These are phyloP conservation scores for Spodoptera picta DNA, from an alignment of 2,888 invertebrate genomes.

Conservation along the genomic window DNA sequence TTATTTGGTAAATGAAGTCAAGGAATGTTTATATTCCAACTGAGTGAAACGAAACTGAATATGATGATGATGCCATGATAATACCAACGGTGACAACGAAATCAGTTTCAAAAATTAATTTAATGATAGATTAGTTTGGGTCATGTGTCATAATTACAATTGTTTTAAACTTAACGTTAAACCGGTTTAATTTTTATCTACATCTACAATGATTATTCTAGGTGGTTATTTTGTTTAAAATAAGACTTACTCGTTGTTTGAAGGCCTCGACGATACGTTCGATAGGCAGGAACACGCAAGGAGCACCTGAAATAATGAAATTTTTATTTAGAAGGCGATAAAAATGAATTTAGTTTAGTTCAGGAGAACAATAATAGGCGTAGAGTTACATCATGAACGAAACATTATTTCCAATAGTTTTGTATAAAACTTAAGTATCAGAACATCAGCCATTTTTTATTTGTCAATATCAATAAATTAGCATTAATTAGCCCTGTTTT, in stretches of 20 bases:
- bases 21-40: not conserved
- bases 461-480: not conserved
- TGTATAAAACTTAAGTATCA: too few relatives aligned
- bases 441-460: not conserved
- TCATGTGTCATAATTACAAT: constrained; percentile 6
- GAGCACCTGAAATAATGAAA: constrained; percentile 72
- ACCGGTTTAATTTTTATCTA: constrained; percentile 10
- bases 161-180: constrained; percentile 20
- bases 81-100: constrained; percentile 35
- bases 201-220: constrained; percentile 7
- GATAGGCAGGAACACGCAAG: constrained; percentile 61
- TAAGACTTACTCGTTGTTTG: constrained; percentile 75
- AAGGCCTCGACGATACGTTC: constrained; percentile 71
- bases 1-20: not conserved
- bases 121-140: constrained; percentile 48
- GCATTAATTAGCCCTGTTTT: constrained; percentile 4
- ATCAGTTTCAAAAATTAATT: constrained; percentile 48
- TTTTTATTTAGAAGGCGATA: too few relatives aligned
- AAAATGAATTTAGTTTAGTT: too few relatives aligned
- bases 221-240: not conserved
- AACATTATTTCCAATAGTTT: too few relatives aligned
- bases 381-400: too few relatives aligned
- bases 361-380: too few relatives aligned
- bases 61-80: constrained; percentile 1
- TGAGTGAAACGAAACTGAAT: not conserved